These are phyloP conservation scores for Anas georgica DNA, from an alignment of 2,797 vertebrate genomes.

Conservation along the genomic window DNA sequence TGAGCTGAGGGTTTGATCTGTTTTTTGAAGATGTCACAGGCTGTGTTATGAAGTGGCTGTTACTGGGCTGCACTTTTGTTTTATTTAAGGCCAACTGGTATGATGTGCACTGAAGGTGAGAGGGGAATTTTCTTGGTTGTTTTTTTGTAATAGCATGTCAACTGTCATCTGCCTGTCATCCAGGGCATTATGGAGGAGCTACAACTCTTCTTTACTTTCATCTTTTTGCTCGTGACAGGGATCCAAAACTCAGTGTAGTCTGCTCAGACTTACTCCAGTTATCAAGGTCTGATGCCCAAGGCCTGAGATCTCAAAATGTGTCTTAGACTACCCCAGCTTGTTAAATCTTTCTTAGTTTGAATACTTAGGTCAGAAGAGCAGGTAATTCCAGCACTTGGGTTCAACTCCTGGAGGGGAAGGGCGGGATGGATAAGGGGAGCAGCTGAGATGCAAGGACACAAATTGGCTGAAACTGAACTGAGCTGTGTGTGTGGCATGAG, in stretches of 20 bases:
- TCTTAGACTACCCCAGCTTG: neutral
- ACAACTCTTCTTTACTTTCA: neutral
- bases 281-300: neutral
- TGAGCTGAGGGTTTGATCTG: neutral
- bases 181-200: neutral
- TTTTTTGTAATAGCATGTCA: neutral
- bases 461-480: neutral
- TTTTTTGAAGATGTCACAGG: neutral
- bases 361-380: neutral
- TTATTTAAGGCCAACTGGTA: neutral
- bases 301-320: neutral
- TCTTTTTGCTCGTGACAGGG: neutral
- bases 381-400: fast-evolving
- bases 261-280: neutral
- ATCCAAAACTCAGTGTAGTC: neutral
- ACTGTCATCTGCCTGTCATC: neutral
- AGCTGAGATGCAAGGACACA: fast-evolving
- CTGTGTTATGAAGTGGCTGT: neutral
- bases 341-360: neutral
- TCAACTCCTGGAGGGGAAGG: neutral
- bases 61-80: neutral
- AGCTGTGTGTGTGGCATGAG: neutral
- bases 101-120: neutral
- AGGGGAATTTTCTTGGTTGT: neutral
- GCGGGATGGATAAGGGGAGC: neutral